Conservation (phyloP, 2,797 vertebrate genomes). For the Anguilla marmorata region DNA sequence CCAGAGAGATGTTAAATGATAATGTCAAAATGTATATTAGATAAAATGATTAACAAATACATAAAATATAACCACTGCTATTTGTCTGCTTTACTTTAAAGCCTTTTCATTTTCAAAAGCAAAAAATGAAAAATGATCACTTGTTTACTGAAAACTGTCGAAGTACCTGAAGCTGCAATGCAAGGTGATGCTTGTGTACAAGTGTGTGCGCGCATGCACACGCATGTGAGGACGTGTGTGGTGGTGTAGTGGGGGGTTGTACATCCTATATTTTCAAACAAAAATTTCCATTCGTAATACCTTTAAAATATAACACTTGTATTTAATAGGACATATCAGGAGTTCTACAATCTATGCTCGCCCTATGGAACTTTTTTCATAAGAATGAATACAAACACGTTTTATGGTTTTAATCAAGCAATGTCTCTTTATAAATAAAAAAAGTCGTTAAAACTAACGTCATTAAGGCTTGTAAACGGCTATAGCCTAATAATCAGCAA, state of each 20-base stretch:
- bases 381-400: not conserved
- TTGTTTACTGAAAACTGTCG: slow-evolving; percentile 41
- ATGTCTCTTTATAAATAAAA: not conserved
- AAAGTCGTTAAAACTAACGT: not conserved
- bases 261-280: not conserved
- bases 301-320: not conserved
- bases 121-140: slow-evolving; percentile 53
- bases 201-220: slow-evolving; percentile 16
- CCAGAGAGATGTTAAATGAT: not conserved
- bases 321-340: not conserved
- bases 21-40: not conserved
- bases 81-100: slow-evolving; percentile 31
- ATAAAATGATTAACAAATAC: no score
- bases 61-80: slow-evolving; percentile 32
- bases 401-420: not conserved
- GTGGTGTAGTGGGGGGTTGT: not conserved
- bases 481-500: not conserved
- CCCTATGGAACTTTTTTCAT: not conserved
- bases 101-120: slow-evolving; percentile 44
- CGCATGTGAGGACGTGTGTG: not conserved
- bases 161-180: not conserved
- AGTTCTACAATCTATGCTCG: not conserved
- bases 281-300: not conserved
- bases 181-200: slow-evolving; percentile 30
- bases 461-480: not conserved